Evolutionary conservation across 2,113 vertebrate genomes (phyloP).

Genomic region (Cheirogaleus medius): DNA sequence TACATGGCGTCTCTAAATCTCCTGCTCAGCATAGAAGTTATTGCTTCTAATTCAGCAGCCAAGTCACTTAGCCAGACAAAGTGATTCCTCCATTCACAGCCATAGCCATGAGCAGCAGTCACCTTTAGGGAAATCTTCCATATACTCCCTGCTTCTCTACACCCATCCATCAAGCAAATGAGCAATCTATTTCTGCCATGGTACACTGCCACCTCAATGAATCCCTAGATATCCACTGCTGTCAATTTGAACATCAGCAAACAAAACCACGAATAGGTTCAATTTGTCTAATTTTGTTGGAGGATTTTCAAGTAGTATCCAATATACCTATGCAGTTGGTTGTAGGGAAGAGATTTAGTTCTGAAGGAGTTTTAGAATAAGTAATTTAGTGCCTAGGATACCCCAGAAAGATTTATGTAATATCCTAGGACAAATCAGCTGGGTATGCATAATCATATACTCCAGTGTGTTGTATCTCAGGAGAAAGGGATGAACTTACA

Average conservation of each 20-base stretch:
- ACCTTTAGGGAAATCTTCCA: constrained; percentile 65
- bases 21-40: neutral
- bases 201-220: constrained; percentile 31
- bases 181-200: constrained; percentile 60
- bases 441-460: neutral
- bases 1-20: neutral
- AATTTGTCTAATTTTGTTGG: constrained; percentile 28
- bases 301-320: constrained; percentile 27
- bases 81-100: constrained; percentile 19
- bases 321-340: neutral
- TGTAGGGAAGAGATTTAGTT: neutral
- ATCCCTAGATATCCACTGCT: constrained; percentile 5
- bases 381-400: neutral
- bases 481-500: constrained; percentile 1
- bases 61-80: constrained; percentile 37
- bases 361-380: neutral
- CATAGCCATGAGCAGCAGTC: neutral
- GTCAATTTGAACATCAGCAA: constrained; percentile 48
- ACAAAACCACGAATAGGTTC: constrained; percentile 22
- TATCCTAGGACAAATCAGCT: neutral
- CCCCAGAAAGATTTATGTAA: neutral
- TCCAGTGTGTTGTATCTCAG: neutral
- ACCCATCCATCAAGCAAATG: constrained; percentile 66
- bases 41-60: constrained; percentile 24
- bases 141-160: constrained; percentile 41